phyloP scores from a whole-genome alignment of 2,113 vertebrate species.

The Pluvialis apricaria region DNA sequence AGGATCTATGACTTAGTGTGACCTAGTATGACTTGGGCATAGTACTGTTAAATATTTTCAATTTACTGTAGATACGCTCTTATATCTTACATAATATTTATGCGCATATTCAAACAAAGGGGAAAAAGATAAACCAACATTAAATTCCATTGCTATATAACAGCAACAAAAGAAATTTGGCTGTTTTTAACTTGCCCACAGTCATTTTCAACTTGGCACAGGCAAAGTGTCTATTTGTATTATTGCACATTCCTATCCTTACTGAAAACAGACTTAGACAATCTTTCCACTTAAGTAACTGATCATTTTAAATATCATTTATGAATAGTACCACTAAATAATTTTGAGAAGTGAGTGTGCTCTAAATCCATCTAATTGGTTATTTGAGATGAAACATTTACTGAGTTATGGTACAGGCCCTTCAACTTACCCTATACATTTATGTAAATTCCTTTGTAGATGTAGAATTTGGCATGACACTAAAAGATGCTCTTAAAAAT shows the following conservation, averaged over 20 bases:
- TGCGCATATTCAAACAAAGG: neutral
- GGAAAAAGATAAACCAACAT: neutral
- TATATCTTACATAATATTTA: neutral
- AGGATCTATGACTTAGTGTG: neutral
- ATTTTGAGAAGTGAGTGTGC: neutral
- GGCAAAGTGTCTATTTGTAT: neutral
- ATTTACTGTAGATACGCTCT: neutral
- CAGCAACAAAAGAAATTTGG: neutral
- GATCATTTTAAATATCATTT: neutral
- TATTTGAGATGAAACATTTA: neutral
- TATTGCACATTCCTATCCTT: neutral
- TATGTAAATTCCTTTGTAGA: neutral
- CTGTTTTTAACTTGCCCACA: accelerated
- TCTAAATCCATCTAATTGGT: neutral
- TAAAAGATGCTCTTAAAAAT: neutral
- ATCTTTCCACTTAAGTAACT: neutral
- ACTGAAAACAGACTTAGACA: neutral
- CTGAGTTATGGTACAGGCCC: accelerated
- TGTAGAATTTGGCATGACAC: neutral
- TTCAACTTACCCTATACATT: neutral
- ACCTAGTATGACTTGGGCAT: neutral
- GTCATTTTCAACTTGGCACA: neutral
- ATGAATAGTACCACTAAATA: neutral
- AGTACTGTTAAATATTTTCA: neutral
- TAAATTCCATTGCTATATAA: neutral